Evolutionary conservation across 2,113 vertebrate species (phyloP).

Genomic region (Cygnus buccinator): DNA sequence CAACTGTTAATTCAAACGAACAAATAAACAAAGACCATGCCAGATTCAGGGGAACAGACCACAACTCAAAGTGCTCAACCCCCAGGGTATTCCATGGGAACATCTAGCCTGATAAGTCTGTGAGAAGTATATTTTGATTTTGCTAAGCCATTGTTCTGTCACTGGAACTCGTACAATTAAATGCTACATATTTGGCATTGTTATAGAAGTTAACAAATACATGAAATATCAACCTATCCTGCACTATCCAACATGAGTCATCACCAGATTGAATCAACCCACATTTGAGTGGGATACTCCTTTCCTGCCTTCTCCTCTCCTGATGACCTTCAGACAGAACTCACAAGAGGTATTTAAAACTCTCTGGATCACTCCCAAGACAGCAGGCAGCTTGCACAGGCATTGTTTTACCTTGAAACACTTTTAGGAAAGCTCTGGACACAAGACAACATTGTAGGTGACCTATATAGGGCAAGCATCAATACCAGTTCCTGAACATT

Average conservation of each 20-base stretch:
- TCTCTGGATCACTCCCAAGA: background rate
- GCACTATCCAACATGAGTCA: slow-evolving; percentile 30
- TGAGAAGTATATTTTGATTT: background rate
- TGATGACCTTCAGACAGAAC: background rate
- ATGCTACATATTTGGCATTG: background rate
- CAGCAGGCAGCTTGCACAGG: background rate
- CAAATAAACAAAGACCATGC: background rate
- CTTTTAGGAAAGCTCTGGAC: slow-evolving; percentile 41
- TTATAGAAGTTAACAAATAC: slow-evolving; percentile 43
- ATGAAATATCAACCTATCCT: background rate
- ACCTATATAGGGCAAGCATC: background rate
- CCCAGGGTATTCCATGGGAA: background rate
- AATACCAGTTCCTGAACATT: fast-evolving
- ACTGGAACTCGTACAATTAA: slow-evolving; percentile 1
- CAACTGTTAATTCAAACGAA: background rate
- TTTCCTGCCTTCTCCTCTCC: slow-evolving; percentile 38
- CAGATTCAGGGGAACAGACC: background rate
- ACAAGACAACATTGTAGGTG: background rate
- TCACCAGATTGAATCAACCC: background rate
- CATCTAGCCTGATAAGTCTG: background rate
- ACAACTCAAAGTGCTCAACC: background rate
- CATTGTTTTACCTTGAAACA: slow-evolving; percentile 32
- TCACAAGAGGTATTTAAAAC: background rate
- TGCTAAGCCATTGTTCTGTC: background rate
- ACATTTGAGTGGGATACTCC: background rate